Percentiles rank a stretch among this genome's conserved stretches.
phyloP scores from a whole-genome alignment of 2,888 invertebrate genomes.

The Calameuta idolon region DNA sequence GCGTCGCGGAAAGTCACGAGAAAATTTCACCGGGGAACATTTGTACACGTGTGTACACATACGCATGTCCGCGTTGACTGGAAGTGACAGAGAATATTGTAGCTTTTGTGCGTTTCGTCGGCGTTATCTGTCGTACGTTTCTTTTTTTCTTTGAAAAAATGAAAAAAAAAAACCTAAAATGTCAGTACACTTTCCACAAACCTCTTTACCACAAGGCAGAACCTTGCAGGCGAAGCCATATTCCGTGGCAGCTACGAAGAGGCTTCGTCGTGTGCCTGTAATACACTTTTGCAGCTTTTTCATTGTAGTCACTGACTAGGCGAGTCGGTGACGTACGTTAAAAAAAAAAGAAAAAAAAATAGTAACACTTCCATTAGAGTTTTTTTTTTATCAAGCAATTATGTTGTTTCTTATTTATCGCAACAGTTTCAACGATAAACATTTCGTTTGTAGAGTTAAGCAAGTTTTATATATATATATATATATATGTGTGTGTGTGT shows the following conservation, averaged over 20 bases:
- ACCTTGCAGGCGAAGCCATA: constrained; percentile 41
- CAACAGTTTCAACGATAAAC: no score
- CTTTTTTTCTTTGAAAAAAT: no score
- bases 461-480: no score
- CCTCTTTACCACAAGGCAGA: background rate
- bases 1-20: background rate
- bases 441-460: no score
- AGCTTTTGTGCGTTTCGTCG: no score
- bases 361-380: background rate
- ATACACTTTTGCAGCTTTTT: background rate
- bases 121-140: no score
- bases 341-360: background rate
- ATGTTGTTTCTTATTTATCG: background rate
- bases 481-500: no score
- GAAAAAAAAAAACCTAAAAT: background rate
- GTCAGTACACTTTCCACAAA: background rate
- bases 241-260: constrained; percentile 23
- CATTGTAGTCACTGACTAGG: background rate
- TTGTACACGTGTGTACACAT: background rate
- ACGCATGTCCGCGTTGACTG: no score
- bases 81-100: no score
- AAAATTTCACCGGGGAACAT: background rate
- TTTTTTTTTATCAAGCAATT: no score
- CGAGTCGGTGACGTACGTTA: background rate
- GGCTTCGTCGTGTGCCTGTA: background rate